Conservation (phyloP, 2,888 invertebrate genomes). For the Carabus problematicus region DNA sequence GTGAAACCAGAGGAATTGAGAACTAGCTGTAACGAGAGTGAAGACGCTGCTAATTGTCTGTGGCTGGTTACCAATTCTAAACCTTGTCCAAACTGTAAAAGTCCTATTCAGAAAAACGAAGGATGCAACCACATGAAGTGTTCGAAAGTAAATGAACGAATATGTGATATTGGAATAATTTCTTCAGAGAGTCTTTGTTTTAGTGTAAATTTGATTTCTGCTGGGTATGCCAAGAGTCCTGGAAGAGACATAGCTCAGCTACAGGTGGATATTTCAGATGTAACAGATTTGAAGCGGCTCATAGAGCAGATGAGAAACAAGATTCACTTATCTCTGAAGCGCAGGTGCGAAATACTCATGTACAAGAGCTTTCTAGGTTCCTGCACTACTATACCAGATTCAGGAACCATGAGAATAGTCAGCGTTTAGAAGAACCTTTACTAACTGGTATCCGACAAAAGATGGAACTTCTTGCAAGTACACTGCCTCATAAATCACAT, state of each 20-base stretch:
- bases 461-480: constrained; percentile 67
- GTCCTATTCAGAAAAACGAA: constrained; percentile 75
- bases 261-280: constrained; percentile 74
- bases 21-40: constrained; percentile 63
- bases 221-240: constrained; percentile 75
- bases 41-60: constrained; percentile 69
- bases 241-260: constrained; percentile 73
- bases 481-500: constrained; percentile 57
- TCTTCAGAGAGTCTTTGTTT: constrained; percentile 47
- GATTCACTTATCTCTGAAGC: constrained; percentile 67
- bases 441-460: constrained; percentile 66
- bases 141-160: constrained; percentile 63
- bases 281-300: constrained; percentile 68
- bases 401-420: constrained; percentile 71
- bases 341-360: constrained; percentile 63
- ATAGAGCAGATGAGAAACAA: constrained; percentile 68
- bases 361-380: constrained; percentile 71
- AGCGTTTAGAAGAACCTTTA: constrained; percentile 68
- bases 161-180: too few species aligned
- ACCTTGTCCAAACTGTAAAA: constrained; percentile 74
- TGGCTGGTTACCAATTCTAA: constrained; percentile 76
- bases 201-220: constrained; percentile 76
- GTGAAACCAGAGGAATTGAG: constrained; percentile 69
- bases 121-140: constrained; percentile 78
- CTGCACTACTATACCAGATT: constrained; percentile 71